phyloP scores from a whole-genome alignment of 2,113 vertebrate species.

The Canis aureus region DNA sequence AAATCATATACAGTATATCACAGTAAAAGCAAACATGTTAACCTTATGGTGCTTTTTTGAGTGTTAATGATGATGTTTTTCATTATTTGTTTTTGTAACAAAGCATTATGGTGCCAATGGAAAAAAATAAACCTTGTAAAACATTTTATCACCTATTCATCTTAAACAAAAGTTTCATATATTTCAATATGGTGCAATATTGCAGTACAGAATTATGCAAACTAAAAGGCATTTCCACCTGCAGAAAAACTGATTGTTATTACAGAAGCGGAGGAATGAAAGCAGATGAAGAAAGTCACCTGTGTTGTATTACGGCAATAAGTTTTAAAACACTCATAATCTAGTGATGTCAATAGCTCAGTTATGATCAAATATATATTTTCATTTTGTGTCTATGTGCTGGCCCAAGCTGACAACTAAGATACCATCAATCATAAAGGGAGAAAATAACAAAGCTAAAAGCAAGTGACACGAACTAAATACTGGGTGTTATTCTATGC shows the following conservation, averaged over 20 bases:
- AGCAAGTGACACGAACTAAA: constrained; percentile 45
- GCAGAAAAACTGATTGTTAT: constrained; percentile 77
- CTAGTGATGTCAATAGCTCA: constrained; percentile 65
- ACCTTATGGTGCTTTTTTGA: constrained; percentile 55
- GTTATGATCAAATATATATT: constrained; percentile 76
- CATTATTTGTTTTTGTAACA: constrained; percentile 72
- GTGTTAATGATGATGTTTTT: constrained; percentile 71
- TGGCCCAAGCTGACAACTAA: constrained; percentile 74
- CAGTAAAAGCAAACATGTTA: constrained; percentile 58
- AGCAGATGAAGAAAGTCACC: constrained; percentile 70
- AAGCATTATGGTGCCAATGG: constrained; percentile 22
- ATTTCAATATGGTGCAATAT: constrained; percentile 70
- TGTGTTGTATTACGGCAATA: constrained; percentile 71
- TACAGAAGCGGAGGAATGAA: constrained; percentile 73
- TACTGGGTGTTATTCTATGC: background rate
- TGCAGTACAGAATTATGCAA: constrained; percentile 72
- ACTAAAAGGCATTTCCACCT: constrained; percentile 79
- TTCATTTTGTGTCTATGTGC: constrained; percentile 76
- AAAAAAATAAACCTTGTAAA: constrained; percentile 70
- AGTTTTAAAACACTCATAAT: constrained; percentile 73
- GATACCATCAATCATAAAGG: constrained; percentile 74
- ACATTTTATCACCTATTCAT: constrained; percentile 70
- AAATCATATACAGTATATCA: constrained; percentile 43
- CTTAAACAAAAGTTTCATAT: constrained; percentile 72
- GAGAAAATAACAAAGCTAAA: constrained; percentile 39